Evolutionary conservation across 1,140 invertebrate species (phyloP), one percentile per base, ranked within the genome.

Genomic region (Cheumatopsyche charites): DNA sequence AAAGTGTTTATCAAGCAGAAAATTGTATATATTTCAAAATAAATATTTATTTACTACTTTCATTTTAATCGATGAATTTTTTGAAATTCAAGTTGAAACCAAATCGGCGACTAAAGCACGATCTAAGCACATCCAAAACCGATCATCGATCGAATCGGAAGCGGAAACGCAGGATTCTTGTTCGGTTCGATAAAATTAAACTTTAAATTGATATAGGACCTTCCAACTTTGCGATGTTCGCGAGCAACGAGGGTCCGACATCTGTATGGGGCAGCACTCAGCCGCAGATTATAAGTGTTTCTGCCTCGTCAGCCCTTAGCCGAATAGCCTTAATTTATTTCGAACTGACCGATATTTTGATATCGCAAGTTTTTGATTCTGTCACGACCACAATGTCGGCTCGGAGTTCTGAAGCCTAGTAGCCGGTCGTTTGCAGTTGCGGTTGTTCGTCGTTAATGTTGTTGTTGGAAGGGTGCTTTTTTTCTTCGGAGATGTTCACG

Each of bases 221-320:
- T 6, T 36, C 9, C 12, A 23, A 21, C 15, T n/a, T 47, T 15
- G 43, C 43, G 43, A 3, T 36, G 29, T 36, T 36, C 29, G 29
- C 3, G 29, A 9, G 13, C 47, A 55, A 68, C 66, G 66, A 68
- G 66, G 66, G 66, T 68, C 47, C 2, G 66, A 68, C 66, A 68
- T 68, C 47, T 68, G 66, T 68, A 68, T 19, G 26, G 41, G 66
- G 49, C 26, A 55, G 7, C 26, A n/a, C 66, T 68, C 47, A 52
- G n/a, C 66, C 66, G 47, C 66, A 68, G 66, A 68, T 68, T 47
- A 68, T 68, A 68, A 68, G 66, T 68, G 41, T 55, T 68, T 68
- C 66, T 45, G 21, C 47, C 36, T 66, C 63, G 63, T 42, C 63
- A 66, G 63, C n/a, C 42, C 47, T 13, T 26, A 3, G 26, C 45